phyloP scores from a whole-genome alignment of 2,888 invertebrate species.

The Cremastinae sp. region DNA sequence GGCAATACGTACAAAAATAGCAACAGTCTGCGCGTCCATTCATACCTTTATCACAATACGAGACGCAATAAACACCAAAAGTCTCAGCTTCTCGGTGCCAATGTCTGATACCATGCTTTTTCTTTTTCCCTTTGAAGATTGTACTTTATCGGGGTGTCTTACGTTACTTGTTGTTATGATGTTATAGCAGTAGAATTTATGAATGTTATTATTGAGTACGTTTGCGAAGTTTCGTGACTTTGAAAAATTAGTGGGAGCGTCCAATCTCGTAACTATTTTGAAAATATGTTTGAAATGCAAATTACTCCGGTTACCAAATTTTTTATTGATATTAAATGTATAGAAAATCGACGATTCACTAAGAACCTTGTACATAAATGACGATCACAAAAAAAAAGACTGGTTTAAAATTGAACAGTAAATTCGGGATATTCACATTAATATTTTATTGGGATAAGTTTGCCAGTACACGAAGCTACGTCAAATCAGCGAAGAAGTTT shows the following conservation, averaged over 20 bases:
- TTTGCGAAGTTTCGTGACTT: not conserved
- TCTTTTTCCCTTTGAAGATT: not conserved
- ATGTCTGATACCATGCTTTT: constrained; percentile 43
- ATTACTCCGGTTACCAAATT: not conserved
- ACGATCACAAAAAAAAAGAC: not conserved
- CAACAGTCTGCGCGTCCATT: constrained; percentile 78
- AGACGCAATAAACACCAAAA: constrained; percentile 74
- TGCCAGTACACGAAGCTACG: constrained; percentile 51
- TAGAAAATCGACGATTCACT: not conserved
- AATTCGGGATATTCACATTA: constrained; percentile 29
- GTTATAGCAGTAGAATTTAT: constrained; percentile 52
- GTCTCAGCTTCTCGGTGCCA: constrained; percentile 62
- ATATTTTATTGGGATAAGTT: constrained; percentile 48
- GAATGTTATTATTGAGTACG: constrained; percentile 58
- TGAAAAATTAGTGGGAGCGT: not conserved
- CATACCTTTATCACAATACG: constrained; percentile 78
- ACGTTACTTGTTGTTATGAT: constrained; percentile 57
- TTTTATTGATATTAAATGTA: not conserved
- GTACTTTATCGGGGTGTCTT: constrained; percentile 33
- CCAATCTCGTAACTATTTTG: not conserved
- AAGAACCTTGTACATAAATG: not conserved
- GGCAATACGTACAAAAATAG: constrained; percentile 82
- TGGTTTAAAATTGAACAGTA: not conserved
- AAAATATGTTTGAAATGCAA: not conserved
- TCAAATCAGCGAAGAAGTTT: constrained; percentile 36